Base-by-base conservation (phyloP, 92 coral and sea anemone species). In the Palythoa caribaeorum region DNA sequence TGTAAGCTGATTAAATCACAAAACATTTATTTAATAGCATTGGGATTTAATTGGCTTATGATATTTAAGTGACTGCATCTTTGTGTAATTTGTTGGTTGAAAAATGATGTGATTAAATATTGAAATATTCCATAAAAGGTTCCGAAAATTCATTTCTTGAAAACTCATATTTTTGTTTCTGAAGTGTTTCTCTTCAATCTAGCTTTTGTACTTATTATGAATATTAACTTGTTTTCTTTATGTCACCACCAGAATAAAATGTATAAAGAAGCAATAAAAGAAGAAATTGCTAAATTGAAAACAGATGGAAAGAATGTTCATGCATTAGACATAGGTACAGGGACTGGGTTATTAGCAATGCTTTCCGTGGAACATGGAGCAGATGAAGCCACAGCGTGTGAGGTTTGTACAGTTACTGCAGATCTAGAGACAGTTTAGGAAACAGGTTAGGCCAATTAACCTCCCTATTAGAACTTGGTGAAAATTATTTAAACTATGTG, bases 331-430 rank as follows among this genome's bases (percentile, higher is more conserved):
- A 97, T 97, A 66, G 99, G 99, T 19, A 97, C 99, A 38, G 99
- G 99, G 40, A 94, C 99, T 78, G 99, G 99, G 14, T 77, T 97
- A 60, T 78, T 97, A 53, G 95, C 99, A 2, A 97, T 97, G 99
- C 93, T 97, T 94, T 96, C 99, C 51, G 98, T 89, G 39, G 78
- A 83, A 54, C 89, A 93, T 84, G 99, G 99, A 84, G 94, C 96
- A 60, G 96, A 92, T 48, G 89, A 39, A 44, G 95, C 94, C 28
- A 94, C 97, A 1, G 99, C 99, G 14, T 97, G 98, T 79, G 99
- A 97, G 93, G 99, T 97, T 85, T 62, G 62, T 55, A 36, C 50
- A 16, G 35, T 36, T 19, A 21, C 35, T 35, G 37, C 16, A 35
- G 47, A 9, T 8, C 37, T 35, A 5, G 44, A 20, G n/a, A 11